Percentiles rank a stretch among this genome's conserved stretches.
Conservation (phyloP, 2,888 invertebrate genomes). For the Thalpophila matura region DNA sequence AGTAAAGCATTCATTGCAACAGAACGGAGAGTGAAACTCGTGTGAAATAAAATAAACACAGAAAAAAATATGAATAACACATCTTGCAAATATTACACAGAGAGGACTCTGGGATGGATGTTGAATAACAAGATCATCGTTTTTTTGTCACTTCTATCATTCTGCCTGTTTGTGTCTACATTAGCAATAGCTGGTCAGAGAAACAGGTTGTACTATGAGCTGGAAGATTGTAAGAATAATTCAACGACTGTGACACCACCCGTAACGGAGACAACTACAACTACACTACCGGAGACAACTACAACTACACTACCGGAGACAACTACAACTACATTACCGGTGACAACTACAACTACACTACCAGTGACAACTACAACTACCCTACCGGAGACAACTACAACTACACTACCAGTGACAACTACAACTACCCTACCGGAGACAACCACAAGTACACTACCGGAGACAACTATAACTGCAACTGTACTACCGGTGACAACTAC, state of each 20-base stretch:
- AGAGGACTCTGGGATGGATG: constrained; percentile 78
- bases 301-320: too few species aligned
- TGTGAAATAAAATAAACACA: constrained; percentile 20
- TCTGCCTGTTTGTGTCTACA: constrained; percentile 82
- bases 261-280: background rate
- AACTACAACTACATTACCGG: too few species aligned
- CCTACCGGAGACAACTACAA: too few species aligned
- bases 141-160: constrained; percentile 77
- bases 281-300: too few species aligned
- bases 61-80: constrained; percentile 61
- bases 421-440: too few species aligned
- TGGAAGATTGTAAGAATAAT: too few species aligned
- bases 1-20: constrained; percentile 43
- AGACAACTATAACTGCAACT: too few species aligned
- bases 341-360: too few species aligned
- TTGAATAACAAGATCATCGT: constrained; percentile 84
- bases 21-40: constrained; percentile 41
- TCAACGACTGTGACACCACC: constrained; percentile 58
- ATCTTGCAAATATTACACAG: constrained; percentile 77
- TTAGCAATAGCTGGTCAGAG: constrained; percentile 79
- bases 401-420: too few species aligned
- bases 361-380: too few species aligned
- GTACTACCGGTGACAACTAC: too few species aligned
- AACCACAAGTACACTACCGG: too few species aligned
- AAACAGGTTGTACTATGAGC: constrained; percentile 68